Base-by-base conservation (phyloP, 2,888 invertebrate genomes). In the Beris morrisii region DNA sequence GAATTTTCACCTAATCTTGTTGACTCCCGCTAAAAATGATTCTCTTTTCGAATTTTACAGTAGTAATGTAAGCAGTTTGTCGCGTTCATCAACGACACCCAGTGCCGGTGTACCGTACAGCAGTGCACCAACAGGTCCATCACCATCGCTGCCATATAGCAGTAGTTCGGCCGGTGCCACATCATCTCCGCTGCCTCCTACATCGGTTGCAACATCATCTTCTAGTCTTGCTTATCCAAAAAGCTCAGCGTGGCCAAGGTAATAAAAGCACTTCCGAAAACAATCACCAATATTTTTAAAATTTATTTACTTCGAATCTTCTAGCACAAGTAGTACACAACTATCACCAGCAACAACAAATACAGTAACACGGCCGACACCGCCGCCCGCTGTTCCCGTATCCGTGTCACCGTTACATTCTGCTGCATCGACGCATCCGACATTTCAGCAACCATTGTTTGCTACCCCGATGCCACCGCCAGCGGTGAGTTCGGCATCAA, bases 21-120 rank as follows among this genome's bases (percentile, higher is more conserved):
- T 4, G 6, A 31, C 9, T 31, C 9, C 12, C 4, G 30, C n/a
- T 44, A 44, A 30, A n/a, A 15, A 56, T 12, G 56, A 45, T 45
- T 54, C 50, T 11, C 64, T 12, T 30, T 65, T 50, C 28, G n/a
- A 48, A 56, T n/a, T 68, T 71, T 82, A 74, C 83, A 87, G 87
- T 85, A 92, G 91, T 84, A 92, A 89, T 82, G 90, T 92, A 77
- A 91, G 90, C 84, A 92, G 90, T 80, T 82, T 92, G 77, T 92
- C 91, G 74, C 86, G 92, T 75, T 83, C 87, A 76, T 88, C 87
- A 77, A 72, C 73, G 64, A 74, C 73, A 52, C 74, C 74, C 58
- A 71, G 72, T 68, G 52, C 50, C 50, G 70, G 71, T 48, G 72
- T 72, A 66, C 73, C 74, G 11, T 73, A 72, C 59, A 73, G 72